Evolutionary conservation across 2,888 invertebrate genomes (phyloP).

Genomic region (Ephialtes manifestator): DNA sequence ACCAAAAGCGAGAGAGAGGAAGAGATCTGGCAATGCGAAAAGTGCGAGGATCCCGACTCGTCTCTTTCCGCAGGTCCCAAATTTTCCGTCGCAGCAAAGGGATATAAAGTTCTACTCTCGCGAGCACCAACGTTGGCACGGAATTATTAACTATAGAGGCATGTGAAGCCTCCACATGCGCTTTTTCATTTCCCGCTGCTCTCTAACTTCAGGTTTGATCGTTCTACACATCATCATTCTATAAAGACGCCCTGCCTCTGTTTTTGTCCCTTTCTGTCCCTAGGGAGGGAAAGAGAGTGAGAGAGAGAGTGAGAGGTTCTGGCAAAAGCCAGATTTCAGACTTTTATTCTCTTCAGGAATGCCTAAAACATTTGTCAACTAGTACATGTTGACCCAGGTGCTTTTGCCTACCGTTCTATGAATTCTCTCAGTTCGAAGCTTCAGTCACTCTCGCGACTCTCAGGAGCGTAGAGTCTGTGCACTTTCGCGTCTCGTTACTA

Average conservation of each 20-base stretch:
- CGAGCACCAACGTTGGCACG: neutral
- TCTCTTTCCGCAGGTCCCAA: neutral
- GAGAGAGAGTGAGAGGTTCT: neutral
- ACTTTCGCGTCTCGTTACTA: slow-evolving; percentile 62
- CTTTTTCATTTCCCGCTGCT: neutral
- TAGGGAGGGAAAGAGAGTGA: too few relatives aligned
- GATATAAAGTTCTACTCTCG: slow-evolving; percentile 2
- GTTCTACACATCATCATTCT: neutral
- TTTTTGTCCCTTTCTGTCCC: neutral
- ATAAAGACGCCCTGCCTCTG: neutral
- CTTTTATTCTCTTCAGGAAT: neutral
- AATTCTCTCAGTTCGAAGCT: slow-evolving; percentile 35
- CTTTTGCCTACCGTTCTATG: neutral
- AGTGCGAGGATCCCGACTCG: slow-evolving; percentile 7
- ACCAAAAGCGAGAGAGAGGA: neutral
- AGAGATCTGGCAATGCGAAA: slow-evolving; percentile 28
- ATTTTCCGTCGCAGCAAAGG: slow-evolving; percentile 18
- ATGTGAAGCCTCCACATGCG: neutral
- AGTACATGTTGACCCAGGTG: neutral
- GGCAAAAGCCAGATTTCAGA: slow-evolving; percentile 8
- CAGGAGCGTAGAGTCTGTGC: slow-evolving; percentile 20
- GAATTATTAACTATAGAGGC: slow-evolving; percentile 28
- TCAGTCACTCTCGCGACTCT: slow-evolving; percentile 9
- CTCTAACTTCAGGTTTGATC: neutral
- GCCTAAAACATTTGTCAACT: neutral